Evolutionary conservation across 2,888 invertebrate species (phyloP).

Genomic region (Antheraea yamamai): DNA sequence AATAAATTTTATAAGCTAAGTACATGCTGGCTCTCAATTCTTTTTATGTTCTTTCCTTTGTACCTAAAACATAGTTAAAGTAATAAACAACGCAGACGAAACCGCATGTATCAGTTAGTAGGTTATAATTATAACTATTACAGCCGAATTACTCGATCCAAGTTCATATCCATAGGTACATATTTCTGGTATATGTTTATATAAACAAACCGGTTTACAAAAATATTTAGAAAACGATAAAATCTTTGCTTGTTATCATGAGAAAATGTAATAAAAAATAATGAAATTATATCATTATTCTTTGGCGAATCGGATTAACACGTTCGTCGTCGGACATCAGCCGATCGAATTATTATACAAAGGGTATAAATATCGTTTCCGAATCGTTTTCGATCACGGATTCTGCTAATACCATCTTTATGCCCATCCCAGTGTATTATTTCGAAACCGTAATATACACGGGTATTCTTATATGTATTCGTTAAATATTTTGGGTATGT

Average conservation of each 20-base stretch:
- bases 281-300: constrained; percentile 40
- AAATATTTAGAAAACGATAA: constrained; percentile 27
- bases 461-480: background rate
- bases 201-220: background rate
- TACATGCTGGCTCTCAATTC: too few species aligned
- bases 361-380: constrained; percentile 30
- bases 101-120: too few species aligned
- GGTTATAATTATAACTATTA: too few species aligned
- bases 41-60: too few species aligned
- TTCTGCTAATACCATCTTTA: constrained; percentile 6
- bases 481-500: background rate
- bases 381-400: constrained; percentile 8
- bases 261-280: constrained; percentile 22
- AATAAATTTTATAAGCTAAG: too few species aligned
- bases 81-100: too few species aligned
- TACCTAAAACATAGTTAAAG: too few species aligned
- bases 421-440: background rate
- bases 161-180: too few species aligned
- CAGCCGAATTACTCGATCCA: too few species aligned
- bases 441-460: background rate
- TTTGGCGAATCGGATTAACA: constrained; percentile 38
- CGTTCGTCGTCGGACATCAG: constrained; percentile 41
- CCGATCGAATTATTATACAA: constrained; percentile 61
- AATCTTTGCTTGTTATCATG: constrained; percentile 36
- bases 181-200: too few species aligned